Evolutionary conservation across 2,113 vertebrate species (phyloP).

Genomic region (Anguilla japonica): DNA sequence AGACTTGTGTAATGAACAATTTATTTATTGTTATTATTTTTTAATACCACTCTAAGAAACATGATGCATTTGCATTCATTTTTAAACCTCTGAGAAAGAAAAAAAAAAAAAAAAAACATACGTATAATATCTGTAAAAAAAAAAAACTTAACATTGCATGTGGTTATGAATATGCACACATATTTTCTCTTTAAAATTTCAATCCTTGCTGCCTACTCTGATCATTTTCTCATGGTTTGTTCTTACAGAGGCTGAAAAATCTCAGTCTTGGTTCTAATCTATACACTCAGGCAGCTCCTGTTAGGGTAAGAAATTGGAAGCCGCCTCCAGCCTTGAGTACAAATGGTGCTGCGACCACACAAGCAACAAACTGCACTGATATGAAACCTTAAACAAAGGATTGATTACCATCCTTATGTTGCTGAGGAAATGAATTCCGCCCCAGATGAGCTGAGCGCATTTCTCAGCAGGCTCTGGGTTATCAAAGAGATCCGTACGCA

Average conservation of each 20-base stretch:
- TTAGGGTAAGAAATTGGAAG: background rate
- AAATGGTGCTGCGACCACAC: background rate
- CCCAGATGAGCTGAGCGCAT: background rate
- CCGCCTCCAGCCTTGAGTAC: background rate
- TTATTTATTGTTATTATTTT: no score
- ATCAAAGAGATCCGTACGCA: conserved; percentile 15
- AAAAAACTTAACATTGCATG: background rate
- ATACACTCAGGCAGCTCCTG: background rate
- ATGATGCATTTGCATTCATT: background rate
- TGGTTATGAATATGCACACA: background rate
- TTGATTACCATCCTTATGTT: background rate
- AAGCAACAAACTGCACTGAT: background rate
- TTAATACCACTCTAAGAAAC: no score
- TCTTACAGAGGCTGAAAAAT: background rate
- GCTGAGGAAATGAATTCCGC: background rate
- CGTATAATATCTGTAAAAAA: no score
- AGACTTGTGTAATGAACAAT: no score
- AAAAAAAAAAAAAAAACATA: no score
- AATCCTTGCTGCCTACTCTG: background rate
- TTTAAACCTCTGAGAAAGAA: background rate
- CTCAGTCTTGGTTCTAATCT: background rate
- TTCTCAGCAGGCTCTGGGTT: background rate
- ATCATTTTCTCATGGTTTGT: background rate
- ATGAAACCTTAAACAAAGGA: background rate
- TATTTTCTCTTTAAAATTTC: background rate